phyloP scores from a whole-genome alignment of 30 jellyfish, hydroid and myxozoan genomes.

The Hydra vulgaris region DNA sequence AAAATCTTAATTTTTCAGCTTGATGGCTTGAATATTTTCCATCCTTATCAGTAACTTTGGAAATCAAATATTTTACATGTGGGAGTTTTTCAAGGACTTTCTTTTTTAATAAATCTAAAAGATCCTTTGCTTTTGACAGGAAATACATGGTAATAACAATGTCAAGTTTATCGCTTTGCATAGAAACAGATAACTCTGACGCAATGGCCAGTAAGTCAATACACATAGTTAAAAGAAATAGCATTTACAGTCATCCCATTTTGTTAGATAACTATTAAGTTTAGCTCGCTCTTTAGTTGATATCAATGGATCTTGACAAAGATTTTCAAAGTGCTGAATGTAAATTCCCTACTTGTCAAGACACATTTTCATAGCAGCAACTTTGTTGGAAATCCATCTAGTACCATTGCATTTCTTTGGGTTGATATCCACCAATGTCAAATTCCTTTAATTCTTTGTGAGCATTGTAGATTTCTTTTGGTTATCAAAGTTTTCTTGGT shows the following conservation, averaged over 20 bases:
- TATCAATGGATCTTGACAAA: background rate
- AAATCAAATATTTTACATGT: background rate
- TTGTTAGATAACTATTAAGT: background rate
- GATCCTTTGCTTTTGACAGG: slow-evolving; percentile 8
- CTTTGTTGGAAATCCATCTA: slow-evolving; percentile 28
- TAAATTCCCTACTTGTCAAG: background rate
- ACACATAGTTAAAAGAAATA: background rate
- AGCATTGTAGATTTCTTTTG: background rate
- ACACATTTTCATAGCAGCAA: background rate
- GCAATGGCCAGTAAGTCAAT: background rate
- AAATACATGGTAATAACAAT: background rate
- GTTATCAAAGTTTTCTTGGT: slow-evolving; percentile 19
- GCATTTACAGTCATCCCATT: background rate
- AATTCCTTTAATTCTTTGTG: background rate
- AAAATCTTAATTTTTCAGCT: background rate
- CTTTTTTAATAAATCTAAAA: background rate
- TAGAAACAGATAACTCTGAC: background rate
- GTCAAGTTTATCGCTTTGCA: background rate
- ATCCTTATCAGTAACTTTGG: background rate
- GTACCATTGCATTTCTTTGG: slow-evolving; percentile 11
- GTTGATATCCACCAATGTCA: background rate
- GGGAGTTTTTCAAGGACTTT: background rate
- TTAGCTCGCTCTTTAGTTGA: background rate
- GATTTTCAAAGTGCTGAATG: background rate
- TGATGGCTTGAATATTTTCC: background rate